These are phyloP conservation scores for Rhamphomyia laevipes DNA, from an alignment of 2,888 invertebrate genomes.

Conservation along the genomic window DNA sequence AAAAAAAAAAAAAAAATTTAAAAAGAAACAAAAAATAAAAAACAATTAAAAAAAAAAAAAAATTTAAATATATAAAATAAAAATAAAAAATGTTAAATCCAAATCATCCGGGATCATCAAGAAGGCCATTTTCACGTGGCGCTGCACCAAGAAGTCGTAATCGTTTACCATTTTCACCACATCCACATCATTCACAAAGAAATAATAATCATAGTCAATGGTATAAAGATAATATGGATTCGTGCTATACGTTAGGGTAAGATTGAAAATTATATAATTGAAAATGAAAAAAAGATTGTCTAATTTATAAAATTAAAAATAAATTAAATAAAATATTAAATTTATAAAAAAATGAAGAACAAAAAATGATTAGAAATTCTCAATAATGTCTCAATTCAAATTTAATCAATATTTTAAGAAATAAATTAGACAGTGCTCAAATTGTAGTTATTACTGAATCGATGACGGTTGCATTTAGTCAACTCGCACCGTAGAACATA, in stretches of 20 bases:
- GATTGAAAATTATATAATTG: slow-evolving; percentile 19
- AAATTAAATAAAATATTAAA: neutral
- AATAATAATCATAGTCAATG: slow-evolving; percentile 22
- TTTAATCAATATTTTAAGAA: neutral
- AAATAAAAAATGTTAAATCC: slow-evolving; percentile 24
- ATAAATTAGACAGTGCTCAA: no score
- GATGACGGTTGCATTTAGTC: no score
- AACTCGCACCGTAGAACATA: no score
- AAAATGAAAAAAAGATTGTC: neutral
- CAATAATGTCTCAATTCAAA: neutral
- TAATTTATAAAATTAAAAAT: neutral
- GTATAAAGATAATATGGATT: slow-evolving; percentile 26
- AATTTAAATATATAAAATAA: neutral
- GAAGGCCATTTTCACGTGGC: slow-evolving; percentile 35
- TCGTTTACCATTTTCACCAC: slow-evolving; percentile 34
- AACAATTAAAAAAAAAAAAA: neutral
- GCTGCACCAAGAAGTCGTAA: slow-evolving; percentile 33
- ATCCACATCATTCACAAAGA: slow-evolving; percentile 26
- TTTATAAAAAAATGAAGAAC: no score
- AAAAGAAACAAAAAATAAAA: neutral
- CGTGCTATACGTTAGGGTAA: slow-evolving; percentile 35
- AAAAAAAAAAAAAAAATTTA: neutral
- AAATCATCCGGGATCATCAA: slow-evolving; percentile 33
- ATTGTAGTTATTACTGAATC: no score
- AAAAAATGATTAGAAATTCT: no score